Conservation (phyloP, 2,113 vertebrate species). For the Campylomormyrus numenius region DNA sequence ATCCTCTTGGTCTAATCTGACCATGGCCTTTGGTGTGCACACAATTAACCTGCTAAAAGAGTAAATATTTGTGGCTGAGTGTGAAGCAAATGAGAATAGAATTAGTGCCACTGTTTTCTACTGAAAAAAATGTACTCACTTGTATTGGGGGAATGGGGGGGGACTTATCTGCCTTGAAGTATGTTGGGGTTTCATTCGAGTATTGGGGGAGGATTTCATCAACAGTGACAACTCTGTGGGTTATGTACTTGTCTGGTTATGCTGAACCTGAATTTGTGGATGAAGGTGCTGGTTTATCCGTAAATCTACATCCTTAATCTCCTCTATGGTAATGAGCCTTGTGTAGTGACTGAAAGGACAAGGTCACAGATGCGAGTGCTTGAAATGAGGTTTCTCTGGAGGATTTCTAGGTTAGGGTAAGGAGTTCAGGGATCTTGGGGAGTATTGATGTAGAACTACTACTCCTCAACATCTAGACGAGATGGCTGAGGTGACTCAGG, state of each 20-base stretch:
- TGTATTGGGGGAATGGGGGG: background rate
- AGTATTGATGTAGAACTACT: background rate
- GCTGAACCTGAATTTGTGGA: background rate
- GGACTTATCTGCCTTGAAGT: background rate
- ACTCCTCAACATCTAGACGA: background rate
- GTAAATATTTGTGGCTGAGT: background rate
- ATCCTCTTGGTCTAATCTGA: background rate
- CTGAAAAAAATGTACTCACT: background rate
- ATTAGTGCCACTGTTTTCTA: background rate
- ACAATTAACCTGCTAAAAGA: background rate
- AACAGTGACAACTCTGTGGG: background rate
- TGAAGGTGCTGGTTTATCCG: background rate
- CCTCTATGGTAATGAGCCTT: background rate
- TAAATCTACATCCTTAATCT: background rate
- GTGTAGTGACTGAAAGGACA: background rate
- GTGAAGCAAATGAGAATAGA: background rate
- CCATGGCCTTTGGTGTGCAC: background rate
- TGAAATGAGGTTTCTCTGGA: background rate
- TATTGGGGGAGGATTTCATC: background rate
- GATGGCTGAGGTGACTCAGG: background rate
- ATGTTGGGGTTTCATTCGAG: background rate
- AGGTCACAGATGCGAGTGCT: background rate
- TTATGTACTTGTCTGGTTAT: background rate
- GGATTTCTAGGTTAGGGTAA: background rate
- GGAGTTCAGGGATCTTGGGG: background rate